A percentile compares a stretch with the other conserved stretches of the same genome.
Conservation (phyloP, 1,140 invertebrate species). For the Eufriesea mexicana region DNA sequence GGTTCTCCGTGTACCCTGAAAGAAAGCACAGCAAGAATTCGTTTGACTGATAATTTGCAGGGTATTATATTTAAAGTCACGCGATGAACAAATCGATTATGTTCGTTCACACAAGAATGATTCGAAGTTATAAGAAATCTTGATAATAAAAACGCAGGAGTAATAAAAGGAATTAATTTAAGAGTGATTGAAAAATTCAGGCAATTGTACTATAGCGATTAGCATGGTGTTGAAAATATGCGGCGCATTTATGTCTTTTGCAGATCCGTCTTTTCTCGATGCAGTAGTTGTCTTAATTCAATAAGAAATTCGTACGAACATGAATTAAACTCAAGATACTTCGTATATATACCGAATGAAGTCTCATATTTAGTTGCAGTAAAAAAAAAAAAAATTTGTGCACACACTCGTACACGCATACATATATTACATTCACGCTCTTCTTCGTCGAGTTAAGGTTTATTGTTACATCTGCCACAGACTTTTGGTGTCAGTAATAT, state of each 20-base stretch:
- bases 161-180: not conserved
- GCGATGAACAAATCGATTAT: not conserved
- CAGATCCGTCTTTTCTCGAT: not conserved
- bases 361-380: slow-evolving; percentile 29
- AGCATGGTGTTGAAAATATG: not conserved
- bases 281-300: not conserved
- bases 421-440: slow-evolving; percentile 21
- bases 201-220: not conserved
- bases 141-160: not conserved
- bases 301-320: slow-evolving; percentile 2
- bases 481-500: slow-evolving; percentile 40
- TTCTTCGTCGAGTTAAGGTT: slow-evolving; percentile 38
- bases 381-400: slow-evolving; percentile 35
- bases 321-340: slow-evolving; percentile 39
- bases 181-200: not conserved
- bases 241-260: not conserved
- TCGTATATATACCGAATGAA: slow-evolving; percentile 14
- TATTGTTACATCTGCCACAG: slow-evolving; percentile 39
- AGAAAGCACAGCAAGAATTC: slow-evolving; percentile 43
- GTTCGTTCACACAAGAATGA: not conserved
- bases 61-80: not conserved
- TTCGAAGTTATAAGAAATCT: not conserved
- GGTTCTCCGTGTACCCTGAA: slow-evolving; percentile 13
- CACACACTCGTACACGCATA: slow-evolving; percentile 22
- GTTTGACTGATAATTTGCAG: slow-evolving; percentile 37